These are phyloP conservation scores for Hafferia zeledoni DNA, from an alignment of 2,797 vertebrate species.

Conservation along the genomic window DNA sequence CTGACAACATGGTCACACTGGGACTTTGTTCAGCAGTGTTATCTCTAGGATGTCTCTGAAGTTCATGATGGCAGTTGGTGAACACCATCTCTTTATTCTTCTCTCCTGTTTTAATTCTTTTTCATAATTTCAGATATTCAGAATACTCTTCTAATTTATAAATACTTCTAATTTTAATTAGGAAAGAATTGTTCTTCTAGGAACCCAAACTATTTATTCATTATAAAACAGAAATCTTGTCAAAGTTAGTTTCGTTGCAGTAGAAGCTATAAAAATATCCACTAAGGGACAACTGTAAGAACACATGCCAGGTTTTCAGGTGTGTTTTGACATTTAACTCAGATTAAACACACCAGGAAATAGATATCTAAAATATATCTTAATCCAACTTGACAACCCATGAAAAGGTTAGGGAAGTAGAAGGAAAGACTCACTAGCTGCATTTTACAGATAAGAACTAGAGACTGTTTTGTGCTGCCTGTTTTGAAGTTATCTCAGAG, in stretches of 20 bases:
- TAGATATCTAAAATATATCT: neutral
- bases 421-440: neutral
- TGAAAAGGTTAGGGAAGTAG: neutral
- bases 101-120: neutral
- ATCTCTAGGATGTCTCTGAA: neutral
- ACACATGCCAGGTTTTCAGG: neutral
- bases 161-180: neutral
- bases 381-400: neutral
- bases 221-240: neutral
- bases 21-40: neutral
- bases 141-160: neutral
- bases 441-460: neutral
- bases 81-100: accelerated
- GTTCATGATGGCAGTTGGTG: neutral
- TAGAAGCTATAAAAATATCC: neutral
- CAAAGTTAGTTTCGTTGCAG: neutral
- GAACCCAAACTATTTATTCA: neutral
- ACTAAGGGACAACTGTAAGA: neutral
- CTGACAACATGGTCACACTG: neutral
- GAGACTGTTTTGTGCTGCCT: neutral
- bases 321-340: neutral
- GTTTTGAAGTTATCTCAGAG: neutral
- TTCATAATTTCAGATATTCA: neutral
- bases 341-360: neutral
- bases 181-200: neutral